These are phyloP conservation scores for Megaceryle maxima DNA, from an alignment of 2,113 vertebrate genomes.

Conservation along the genomic window DNA sequence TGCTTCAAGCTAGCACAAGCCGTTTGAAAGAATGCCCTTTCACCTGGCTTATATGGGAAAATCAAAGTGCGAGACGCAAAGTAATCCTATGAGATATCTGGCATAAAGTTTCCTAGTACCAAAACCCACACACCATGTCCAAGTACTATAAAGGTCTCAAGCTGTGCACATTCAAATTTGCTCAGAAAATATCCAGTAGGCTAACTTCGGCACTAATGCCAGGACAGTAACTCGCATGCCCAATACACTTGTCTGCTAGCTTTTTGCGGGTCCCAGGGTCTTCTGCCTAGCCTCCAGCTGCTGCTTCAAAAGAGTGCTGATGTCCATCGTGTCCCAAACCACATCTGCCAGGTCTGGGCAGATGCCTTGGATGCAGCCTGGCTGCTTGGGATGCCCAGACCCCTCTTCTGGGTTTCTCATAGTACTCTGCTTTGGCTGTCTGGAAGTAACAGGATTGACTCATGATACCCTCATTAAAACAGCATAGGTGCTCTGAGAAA, in stretches of 20 bases:
- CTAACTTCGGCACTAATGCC: neutral
- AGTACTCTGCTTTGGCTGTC: neutral
- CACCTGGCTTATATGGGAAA: neutral
- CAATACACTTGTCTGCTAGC: neutral
- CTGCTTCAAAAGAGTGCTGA: neutral
- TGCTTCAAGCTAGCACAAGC: neutral
- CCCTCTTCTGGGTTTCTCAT: neutral
- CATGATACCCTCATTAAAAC: neutral
- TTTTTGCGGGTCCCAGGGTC: neutral
- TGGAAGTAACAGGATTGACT: neutral
- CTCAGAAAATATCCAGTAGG: neutral
- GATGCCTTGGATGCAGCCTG: neutral
- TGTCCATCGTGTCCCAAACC: neutral
- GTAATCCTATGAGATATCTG: neutral
- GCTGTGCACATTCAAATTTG: neutral
- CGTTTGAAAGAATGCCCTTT: neutral
- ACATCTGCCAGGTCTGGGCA: neutral
- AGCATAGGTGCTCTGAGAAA: neutral
- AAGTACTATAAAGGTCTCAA: neutral
- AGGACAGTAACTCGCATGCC: fast-evolving
- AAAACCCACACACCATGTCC: neutral
- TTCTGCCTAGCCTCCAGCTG: neutral
- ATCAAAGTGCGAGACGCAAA: neutral
- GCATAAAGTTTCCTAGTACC: neutral
- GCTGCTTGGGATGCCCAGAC: neutral